Conservation (phyloP, 2,797 vertebrate genomes). For the Saxicola maurus region DNA sequence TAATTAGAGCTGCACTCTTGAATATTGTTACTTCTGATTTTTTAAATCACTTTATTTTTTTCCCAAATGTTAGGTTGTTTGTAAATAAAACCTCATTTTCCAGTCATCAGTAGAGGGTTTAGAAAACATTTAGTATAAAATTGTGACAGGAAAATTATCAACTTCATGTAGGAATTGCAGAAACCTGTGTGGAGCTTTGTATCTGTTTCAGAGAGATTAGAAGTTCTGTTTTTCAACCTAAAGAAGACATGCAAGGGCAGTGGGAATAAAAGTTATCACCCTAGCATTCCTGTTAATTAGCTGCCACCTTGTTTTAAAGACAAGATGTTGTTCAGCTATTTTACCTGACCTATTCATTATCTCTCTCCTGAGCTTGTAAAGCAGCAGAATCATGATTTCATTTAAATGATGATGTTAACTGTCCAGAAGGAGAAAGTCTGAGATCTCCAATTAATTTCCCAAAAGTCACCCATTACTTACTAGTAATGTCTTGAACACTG, state of each 20-base stretch:
- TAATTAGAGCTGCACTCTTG: neutral
- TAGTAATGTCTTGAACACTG: neutral
- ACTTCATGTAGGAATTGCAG: neutral
- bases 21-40: neutral
- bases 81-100: neutral
- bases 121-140: neutral
- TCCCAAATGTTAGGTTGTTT: neutral
- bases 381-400: neutral
- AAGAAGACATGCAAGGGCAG: neutral
- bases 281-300: neutral
- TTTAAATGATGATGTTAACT: neutral
- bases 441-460: neutral
- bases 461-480: neutral
- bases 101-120: neutral
- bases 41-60: neutral
- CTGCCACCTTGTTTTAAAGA: neutral
- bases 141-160: neutral
- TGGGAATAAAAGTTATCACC: neutral
- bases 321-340: neutral
- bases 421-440: neutral
- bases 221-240: neutral
- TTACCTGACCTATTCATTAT: neutral
- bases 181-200: neutral
- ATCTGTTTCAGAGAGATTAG: neutral
- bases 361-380: neutral